Evolutionary conservation across 2,888 invertebrate genomes (phyloP).

Genomic region (Pteria penguin): DNA sequence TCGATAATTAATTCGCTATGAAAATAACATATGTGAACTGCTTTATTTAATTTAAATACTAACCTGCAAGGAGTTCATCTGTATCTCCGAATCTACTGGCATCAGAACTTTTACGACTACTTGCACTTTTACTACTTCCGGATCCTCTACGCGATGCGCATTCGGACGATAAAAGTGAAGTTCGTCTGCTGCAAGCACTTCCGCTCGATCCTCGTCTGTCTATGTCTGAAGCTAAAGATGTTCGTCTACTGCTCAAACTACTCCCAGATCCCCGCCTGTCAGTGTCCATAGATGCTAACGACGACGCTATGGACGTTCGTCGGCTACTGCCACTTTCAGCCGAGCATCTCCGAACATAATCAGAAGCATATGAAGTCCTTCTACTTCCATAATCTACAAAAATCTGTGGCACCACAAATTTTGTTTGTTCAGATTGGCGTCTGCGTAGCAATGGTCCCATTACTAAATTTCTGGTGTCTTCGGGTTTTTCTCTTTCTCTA

Average conservation of each 20-base stretch:
- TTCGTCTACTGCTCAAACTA: constrained; percentile 71
- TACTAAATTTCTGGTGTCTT: constrained; percentile 70
- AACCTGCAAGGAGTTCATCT: constrained; percentile 72
- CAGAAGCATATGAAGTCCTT: constrained; percentile 71
- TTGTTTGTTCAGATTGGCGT: constrained; percentile 69
- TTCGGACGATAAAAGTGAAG: constrained; percentile 72
- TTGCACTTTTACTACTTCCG: constrained; percentile 65
- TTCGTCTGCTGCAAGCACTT: constrained; percentile 70
- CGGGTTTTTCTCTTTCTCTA: constrained; percentile 56
- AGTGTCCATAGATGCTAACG: constrained; percentile 58
- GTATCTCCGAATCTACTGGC: constrained; percentile 72
- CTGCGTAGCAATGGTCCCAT: constrained; percentile 68
- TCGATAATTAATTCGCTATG: too few relatives aligned
- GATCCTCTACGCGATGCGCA: constrained; percentile 70
- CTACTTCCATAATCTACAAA: constrained; percentile 75
- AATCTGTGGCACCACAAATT: constrained; percentile 75
- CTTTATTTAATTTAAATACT: too few relatives aligned
- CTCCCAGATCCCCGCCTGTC: constrained; percentile 71
- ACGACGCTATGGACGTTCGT: constrained; percentile 63
- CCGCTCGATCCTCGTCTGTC: constrained; percentile 71
- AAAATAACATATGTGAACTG: too few relatives aligned
- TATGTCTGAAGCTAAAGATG: constrained; percentile 70
- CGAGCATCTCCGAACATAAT: constrained; percentile 60
- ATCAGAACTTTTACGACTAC: constrained; percentile 71
- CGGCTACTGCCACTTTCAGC: constrained; percentile 64